phyloP scores from a whole-genome alignment of 2,888 invertebrate genomes.

The Brenthis daphne region DNA sequence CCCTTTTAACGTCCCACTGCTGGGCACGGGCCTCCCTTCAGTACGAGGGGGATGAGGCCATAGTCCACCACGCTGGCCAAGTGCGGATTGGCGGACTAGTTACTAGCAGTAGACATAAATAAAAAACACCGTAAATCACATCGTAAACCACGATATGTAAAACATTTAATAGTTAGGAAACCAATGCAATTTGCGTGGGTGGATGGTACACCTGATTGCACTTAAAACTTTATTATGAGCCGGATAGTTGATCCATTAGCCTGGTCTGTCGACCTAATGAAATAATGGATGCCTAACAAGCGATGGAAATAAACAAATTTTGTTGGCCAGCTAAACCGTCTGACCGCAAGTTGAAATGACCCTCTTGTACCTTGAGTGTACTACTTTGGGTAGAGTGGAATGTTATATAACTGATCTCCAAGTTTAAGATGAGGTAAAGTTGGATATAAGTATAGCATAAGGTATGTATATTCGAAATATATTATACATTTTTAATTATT shows the following conservation, averaged over 20 bases:
- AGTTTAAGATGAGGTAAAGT: too few species aligned
- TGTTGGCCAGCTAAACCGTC: slow-evolving; percentile 33
- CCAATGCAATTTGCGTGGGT: slow-evolving; percentile 21
- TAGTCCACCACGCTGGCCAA: too few species aligned
- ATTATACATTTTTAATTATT: too few species aligned
- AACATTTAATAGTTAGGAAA: slow-evolving; percentile 4
- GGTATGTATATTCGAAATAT: too few species aligned
- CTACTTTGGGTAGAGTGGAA: not conserved
- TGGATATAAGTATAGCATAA: too few species aligned
- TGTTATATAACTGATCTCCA: too few species aligned
- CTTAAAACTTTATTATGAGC: slow-evolving; percentile 37
- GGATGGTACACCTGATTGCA: slow-evolving; percentile 32
- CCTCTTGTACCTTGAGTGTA: not conserved
- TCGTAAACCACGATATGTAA: not conserved
- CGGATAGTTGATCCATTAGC: slow-evolving; percentile 51
- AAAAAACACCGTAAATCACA: too few species aligned
- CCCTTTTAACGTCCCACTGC: too few species aligned
- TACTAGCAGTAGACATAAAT: too few species aligned
- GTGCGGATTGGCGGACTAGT: too few species aligned
- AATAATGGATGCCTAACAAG: slow-evolving; percentile 54
- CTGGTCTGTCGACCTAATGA: slow-evolving; percentile 47
- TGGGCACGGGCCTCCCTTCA: too few species aligned
- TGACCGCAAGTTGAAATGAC: not conserved
- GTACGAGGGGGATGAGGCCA: too few species aligned
- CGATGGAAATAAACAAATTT: slow-evolving; percentile 54